Evolutionary conservation across 2,888 invertebrate species (phyloP), one percentile per base, ranked within the genome.

Genomic region (Polia nebulosa): DNA sequence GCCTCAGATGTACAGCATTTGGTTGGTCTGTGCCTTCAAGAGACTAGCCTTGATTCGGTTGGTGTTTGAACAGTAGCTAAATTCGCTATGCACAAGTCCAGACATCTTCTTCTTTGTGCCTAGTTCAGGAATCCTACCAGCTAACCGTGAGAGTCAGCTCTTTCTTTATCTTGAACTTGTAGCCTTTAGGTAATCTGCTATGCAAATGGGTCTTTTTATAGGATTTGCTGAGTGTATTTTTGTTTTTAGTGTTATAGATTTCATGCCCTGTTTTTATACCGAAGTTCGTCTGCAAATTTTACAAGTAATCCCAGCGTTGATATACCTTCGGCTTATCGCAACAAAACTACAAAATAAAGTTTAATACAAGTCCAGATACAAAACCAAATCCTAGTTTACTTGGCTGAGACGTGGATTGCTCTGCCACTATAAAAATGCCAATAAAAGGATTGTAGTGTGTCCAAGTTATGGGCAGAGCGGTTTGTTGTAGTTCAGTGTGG

Each of bases 401-500:
- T 83, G 76, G 69, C 58, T 63, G 79, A 71, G 65, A 73, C 74
- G 81, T 85, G 86, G 86, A 89, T 88, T 88, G 87, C 86, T 79
- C 65, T 69, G 79, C 74, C 76, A 74, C 86, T 82, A 85, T 92
- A 92, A 91, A 91, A 91, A 88, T 87, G 88, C 81, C 89, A 88
- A 89, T 92, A 91, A 89, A 90, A 83, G 69, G 63, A 65, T 68
- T 57, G 62, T 15, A 22, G 17, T 41, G 60, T 65, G 69, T 44
- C 13, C 76, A 86, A 85, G 83, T 55, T 39, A 74, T 39, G 70
- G 75, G 66, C 52, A 4, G 13, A 71, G 78, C 79, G 75, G 29
- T 0, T 7, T 44, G 36, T 53, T 39, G 60, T 17, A n/a, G n/a
- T 17, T 44, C 13, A 27, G 1, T 25, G 3, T 20, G 3, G n/a